Evolutionary conservation across 1,140 invertebrate species (phyloP).

Genomic region (Bombus ignitus): DNA sequence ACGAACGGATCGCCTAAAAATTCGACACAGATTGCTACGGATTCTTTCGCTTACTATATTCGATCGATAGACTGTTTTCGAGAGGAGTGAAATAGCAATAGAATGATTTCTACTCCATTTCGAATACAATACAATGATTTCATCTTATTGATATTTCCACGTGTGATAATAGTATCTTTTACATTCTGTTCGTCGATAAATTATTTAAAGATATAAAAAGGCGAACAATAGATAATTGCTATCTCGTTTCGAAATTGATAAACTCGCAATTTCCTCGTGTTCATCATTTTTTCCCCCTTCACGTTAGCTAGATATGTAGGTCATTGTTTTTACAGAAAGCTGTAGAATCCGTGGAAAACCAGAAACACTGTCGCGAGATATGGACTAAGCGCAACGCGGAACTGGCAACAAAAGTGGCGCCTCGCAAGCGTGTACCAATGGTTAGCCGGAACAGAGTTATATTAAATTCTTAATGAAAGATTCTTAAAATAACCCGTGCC

Average conservation of each 20-base stretch:
- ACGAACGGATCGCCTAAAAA: slow-evolving; percentile 6
- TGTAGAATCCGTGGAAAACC: too few species aligned
- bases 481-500: slow-evolving; percentile 66
- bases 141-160: too few species aligned
- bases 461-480: slow-evolving; percentile 73
- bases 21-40: not conserved
- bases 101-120: not conserved
- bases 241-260: not conserved
- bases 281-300: not conserved
- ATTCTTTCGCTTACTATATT: not conserved
- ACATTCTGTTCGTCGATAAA: not conserved
- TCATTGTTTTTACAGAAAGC: too few species aligned
- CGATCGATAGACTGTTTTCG: not conserved
- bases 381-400: not conserved
- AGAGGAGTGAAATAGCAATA: too few species aligned
- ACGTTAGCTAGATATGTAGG: not conserved
- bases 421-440: not conserved
- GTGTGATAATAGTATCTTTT: too few species aligned
- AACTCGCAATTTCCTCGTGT: not conserved
- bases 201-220: not conserved
- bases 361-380: too few species aligned
- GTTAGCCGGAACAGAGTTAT: slow-evolving; percentile 32
- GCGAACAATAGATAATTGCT: too few species aligned
- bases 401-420: not conserved
- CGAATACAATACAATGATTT: too few species aligned